phyloP scores from a whole-genome alignment of 2,113 vertebrate species.

The Regulus satrapa region DNA sequence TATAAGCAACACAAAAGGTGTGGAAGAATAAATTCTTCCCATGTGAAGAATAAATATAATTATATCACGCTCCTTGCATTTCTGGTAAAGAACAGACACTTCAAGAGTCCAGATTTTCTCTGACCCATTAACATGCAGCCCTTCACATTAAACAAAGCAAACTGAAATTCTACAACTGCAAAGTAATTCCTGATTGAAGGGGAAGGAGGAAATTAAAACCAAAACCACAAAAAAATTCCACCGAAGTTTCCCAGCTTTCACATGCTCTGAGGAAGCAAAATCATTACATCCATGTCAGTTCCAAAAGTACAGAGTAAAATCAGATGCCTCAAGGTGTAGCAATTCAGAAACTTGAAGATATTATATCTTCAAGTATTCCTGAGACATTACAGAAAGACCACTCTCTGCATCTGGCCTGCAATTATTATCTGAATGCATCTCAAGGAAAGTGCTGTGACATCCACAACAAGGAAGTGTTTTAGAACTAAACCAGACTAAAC shows the following conservation, averaged over 20 bases:
- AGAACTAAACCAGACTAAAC: conserved; percentile 6
- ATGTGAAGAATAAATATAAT: neutral
- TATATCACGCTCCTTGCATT: neutral
- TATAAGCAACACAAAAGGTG: neutral
- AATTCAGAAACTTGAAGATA: neutral
- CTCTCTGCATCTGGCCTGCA: neutral
- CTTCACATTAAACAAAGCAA: neutral
- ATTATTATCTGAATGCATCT: neutral
- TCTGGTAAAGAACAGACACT: neutral
- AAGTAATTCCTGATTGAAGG: neutral
- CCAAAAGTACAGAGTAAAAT: neutral
- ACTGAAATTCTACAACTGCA: neutral
- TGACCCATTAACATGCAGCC: neutral
- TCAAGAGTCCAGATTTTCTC: neutral
- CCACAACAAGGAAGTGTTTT: neutral
- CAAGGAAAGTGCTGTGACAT: neutral
- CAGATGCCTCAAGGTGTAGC: neutral
- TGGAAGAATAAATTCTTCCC: neutral
- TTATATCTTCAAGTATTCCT: neutral
- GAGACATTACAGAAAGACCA: neutral
- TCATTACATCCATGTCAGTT: fast-evolving
- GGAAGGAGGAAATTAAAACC: fast-evolving
- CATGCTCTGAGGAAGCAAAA: neutral
- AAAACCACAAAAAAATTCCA: neutral
- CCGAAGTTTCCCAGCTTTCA: neutral